A percentile compares a stretch with the other conserved stretches of the same genome.
These are phyloP conservation scores for Pristionchus pacificus DNA, from an alignment of 1,140 invertebrate genomes.

Conservation along the genomic window DNA sequence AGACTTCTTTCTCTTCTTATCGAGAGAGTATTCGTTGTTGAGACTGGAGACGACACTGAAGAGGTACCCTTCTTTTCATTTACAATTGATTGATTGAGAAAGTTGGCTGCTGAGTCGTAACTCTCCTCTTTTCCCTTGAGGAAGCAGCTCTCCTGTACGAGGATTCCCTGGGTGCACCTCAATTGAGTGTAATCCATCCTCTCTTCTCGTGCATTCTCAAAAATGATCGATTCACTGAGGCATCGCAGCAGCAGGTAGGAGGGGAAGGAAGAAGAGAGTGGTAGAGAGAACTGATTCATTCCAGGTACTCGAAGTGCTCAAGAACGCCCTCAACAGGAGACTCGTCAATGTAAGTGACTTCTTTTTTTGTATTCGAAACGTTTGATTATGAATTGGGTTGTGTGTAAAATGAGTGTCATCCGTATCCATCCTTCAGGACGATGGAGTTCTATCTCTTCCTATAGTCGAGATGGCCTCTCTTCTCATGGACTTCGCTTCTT, in stretches of 20 bases:
- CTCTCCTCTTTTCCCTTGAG: conserved; percentile 1
- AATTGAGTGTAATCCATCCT: conserved; percentile 23
- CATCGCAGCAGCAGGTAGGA: conserved; percentile 1
- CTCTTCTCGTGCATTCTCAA: conserved; percentile 22
- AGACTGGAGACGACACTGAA: conserved; percentile 26
- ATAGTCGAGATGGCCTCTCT: background rate
- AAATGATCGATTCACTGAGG: background rate
- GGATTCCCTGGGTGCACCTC: conserved; percentile 23
- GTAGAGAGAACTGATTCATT: no score
- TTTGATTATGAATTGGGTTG: background rate
- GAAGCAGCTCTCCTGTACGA: conserved; percentile 16
- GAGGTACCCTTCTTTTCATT: background rate
- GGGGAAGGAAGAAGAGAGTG: no score
- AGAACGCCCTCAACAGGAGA: conserved; percentile 21
- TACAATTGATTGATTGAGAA: no score
- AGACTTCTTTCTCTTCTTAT: conserved; percentile 23
- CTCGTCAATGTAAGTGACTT: conserved; percentile 11
- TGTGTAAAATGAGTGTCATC: no score
- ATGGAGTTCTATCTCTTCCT: background rate
- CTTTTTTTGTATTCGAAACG: no score
- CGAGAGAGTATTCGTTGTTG: conserved; percentile 26
- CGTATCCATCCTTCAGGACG: no score
- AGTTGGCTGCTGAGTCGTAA: background rate
- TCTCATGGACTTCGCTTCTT: background rate
- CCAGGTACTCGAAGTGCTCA: conserved; percentile 10